These are phyloP conservation scores for Euzetes globulus DNA, from an alignment of 2,888 invertebrate species.

Conservation along the genomic window DNA sequence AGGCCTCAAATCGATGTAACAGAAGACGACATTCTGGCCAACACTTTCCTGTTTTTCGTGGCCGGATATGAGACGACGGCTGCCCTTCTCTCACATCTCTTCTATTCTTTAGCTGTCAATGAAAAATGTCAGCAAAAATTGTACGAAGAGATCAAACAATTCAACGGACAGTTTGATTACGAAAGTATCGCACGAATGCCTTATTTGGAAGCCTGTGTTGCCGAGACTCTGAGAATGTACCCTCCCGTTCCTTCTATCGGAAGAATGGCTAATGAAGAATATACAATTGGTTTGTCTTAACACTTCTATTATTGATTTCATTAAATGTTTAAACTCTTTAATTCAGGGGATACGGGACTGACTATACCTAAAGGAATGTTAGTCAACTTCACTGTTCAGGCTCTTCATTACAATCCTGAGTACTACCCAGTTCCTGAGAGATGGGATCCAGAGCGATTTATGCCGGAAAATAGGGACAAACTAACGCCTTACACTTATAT, in stretches of 20 bases:
- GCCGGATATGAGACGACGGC: slow-evolving; percentile 61
- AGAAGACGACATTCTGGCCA: slow-evolving; percentile 45
- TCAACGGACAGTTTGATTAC: slow-evolving; percentile 7
- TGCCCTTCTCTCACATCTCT: slow-evolving; percentile 51
- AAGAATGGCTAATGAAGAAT: slow-evolving; percentile 7
- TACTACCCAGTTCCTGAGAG: slow-evolving; percentile 37
- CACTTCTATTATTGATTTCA: neutral
- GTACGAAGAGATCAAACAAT: neutral
- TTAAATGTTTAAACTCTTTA: neutral
- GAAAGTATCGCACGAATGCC: neutral
- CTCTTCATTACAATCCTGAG: slow-evolving; percentile 37
- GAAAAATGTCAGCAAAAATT: slow-evolving; percentile 50
- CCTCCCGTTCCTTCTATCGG: neutral
- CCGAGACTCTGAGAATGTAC: slow-evolving; percentile 35
- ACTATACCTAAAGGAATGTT: slow-evolving; percentile 37
- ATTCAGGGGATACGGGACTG: slow-evolving; percentile 33
- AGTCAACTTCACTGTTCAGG: slow-evolving; percentile 34
- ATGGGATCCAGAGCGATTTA: slow-evolving; percentile 39
- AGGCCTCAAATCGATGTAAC: slow-evolving; percentile 13
- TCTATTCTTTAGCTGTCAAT: too few relatives aligned
- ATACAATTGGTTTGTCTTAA: neutral
- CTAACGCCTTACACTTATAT: slow-evolving; percentile 37
- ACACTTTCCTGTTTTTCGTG: slow-evolving; percentile 56
- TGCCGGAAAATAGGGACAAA: slow-evolving; percentile 39
- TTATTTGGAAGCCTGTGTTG: slow-evolving; percentile 37